Evolutionary conservation across 2,888 invertebrate species (phyloP), one percentile per base, ranked within the genome.

Genomic region (Nephrotoma appendiculata): DNA sequence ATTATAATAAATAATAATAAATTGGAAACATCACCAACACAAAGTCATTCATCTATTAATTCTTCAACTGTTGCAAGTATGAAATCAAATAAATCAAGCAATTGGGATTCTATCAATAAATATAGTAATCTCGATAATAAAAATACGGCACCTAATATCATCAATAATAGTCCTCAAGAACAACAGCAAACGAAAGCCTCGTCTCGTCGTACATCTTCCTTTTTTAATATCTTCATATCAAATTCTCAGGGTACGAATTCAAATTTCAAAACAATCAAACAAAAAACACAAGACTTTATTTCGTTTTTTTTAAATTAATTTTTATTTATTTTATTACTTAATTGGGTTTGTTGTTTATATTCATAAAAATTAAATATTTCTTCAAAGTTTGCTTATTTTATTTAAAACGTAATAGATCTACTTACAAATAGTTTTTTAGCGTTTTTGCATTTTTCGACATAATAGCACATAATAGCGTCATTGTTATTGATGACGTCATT

Each of bases 201-300:
- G 92, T 97, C 97, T 92, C 96, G 97, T 92, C 96, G 97, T 93
- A 97, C 97, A 92, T 97, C 97, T 92, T 98, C 97, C 92, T 95
- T 98, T 92, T 95, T 98, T 92, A 97, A 98, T 94, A 95, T 98
- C 93, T 98, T 98, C 94, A 97, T 97, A 94, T 96, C 97, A 93
- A 97, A 96, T 94, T 97, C 97, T 93, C 97, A 97, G 95, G 97
- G 96, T 94, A 97, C 89, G 90, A 89, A 88, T 86, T 85, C 87
- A 85, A 86, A 84, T 84, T n/a, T 43, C 88, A 88, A 87, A 87
- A 87, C 11, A 57, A 86, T 45, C 71, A 71, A 43, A 86, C 44
- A 86, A 86, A 83, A 87, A 83, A 86, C 86, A 31, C 48, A 42
- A 83, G 41, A 12, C 15, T 31, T 19, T 71, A 41, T 57, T 85